phyloP scores from a whole-genome alignment of 1,140 invertebrate species.

The Diachasmimorpha longicaudata region DNA sequence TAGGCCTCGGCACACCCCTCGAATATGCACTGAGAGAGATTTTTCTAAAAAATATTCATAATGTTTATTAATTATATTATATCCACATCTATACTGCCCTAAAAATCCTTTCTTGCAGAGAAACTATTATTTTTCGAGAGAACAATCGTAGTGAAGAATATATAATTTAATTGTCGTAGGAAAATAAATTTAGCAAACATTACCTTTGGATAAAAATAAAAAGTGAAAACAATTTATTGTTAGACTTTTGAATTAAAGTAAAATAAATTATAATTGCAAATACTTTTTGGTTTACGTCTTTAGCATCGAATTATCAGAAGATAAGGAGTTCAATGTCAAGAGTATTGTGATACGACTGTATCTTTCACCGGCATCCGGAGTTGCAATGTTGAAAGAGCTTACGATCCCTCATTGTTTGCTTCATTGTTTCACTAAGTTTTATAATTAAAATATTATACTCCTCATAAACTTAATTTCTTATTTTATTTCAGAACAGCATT shows the following conservation, averaged over 20 bases:
- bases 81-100: background rate
- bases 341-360: slow-evolving; percentile 35
- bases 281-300: background rate
- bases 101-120: too few relatives aligned
- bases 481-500: too few relatives aligned
- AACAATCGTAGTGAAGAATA: too few relatives aligned
- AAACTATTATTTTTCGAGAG: too few relatives aligned
- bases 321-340: slow-evolving; percentile 52
- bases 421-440: background rate
- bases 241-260: too few relatives aligned
- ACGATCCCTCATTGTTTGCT: background rate
- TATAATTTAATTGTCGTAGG: too few relatives aligned
- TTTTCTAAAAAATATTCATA: too few relatives aligned
- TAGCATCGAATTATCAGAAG: slow-evolving; percentile 27
- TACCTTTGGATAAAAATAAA: too few relatives aligned
- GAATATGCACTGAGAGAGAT: background rate
- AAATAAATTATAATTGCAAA: background rate
- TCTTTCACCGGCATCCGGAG: slow-evolving; percentile 1
- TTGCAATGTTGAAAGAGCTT: background rate
- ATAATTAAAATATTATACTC: background rate
- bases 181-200: too few relatives aligned
- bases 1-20: background rate
- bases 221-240: too few relatives aligned
- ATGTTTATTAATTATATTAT: too few relatives aligned
- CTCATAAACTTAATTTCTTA: too few relatives aligned